phyloP scores from a whole-genome alignment of 2,797 vertebrate species.

The Echeneis naucrates region DNA sequence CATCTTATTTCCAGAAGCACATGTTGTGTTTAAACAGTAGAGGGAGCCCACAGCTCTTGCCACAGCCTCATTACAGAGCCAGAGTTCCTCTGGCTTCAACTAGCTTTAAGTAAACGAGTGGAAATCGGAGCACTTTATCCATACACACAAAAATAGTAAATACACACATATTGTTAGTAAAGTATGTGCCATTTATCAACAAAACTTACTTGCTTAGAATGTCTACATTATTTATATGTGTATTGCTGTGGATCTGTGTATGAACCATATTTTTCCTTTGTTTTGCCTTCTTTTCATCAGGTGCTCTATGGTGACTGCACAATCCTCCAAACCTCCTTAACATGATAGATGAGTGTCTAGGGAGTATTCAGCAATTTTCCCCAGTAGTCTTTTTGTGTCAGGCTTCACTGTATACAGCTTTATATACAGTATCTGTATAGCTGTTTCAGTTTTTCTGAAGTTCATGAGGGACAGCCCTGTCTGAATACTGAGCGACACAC shows the following conservation, averaged over 20 bases:
- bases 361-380: neutral
- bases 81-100: slow-evolving; percentile 9
- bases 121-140: neutral
- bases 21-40: slow-evolving; percentile 58
- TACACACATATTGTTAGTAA: neutral
- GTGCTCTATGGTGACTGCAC: slow-evolving; percentile 9
- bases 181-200: neutral
- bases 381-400: neutral
- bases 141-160: neutral
- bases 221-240: neutral
- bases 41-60: slow-evolving; percentile 66
- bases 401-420: neutral
- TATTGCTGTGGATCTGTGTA: neutral
- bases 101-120: neutral
- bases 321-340: neutral
- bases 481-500: slow-evolving; percentile 32
- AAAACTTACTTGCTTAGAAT: neutral
- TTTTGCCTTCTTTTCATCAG: neutral
- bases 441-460: slow-evolving; percentile 7
- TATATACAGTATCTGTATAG: neutral
- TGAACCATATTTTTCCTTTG: neutral
- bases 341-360: neutral
- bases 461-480: slow-evolving; percentile 10
- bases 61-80: neutral
- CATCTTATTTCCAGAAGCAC: slow-evolving; percentile 15